These are phyloP conservation scores for Ephialtes manifestator DNA, from an alignment of 2,888 invertebrate genomes.

Conservation along the genomic window DNA sequence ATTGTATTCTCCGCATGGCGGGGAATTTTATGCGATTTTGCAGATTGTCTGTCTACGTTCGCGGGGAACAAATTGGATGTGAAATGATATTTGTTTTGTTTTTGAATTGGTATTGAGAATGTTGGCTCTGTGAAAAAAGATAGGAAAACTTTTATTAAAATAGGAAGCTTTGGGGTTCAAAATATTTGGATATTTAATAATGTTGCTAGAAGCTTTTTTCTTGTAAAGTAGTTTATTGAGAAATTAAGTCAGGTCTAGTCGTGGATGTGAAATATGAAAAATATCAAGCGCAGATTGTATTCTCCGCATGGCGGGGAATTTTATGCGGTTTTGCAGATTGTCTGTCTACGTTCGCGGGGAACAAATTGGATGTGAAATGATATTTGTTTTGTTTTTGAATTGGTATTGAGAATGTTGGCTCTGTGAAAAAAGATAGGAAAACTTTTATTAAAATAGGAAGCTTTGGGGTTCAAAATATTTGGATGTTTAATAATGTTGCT, in stretches of 20 bases:
- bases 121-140: neutral
- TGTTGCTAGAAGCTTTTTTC: no score
- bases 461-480: no score
- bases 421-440: neutral
- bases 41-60: neutral
- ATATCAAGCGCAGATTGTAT: slow-evolving; percentile 38
- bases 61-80: slow-evolving; percentile 1
- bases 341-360: neutral
- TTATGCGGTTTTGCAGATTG: neutral
- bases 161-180: no score
- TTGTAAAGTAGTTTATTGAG: no score
- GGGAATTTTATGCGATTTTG: slow-evolving; percentile 7
- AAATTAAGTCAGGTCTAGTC: neutral
- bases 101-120: neutral
- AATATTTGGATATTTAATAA: no score
- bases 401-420: neutral
- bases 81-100: neutral
- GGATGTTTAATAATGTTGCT: no score
- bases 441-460: no score
- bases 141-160: neutral
- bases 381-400: neutral
- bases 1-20: slow-evolving; percentile 42
- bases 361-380: slow-evolving; percentile 7
- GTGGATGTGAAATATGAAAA: slow-evolving; percentile 40
- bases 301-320: slow-evolving; percentile 33